Base-by-base conservation (phyloP, 30 jellyfish, hydroid and myxozoan genomes). In the Aurelia aurita complex sp. Pacific region DNA sequence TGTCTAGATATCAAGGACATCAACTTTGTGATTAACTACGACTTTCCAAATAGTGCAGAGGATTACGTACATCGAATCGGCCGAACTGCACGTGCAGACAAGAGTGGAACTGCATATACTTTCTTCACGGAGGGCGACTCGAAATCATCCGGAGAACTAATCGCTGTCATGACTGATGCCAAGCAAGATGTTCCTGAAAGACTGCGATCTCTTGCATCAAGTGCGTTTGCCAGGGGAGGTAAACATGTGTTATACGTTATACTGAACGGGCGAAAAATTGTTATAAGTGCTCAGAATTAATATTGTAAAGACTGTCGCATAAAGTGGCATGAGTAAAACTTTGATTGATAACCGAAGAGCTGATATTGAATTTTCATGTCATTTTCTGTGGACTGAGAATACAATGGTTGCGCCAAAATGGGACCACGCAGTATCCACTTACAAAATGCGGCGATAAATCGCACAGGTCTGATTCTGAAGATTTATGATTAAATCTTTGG, bases 41-140 rank as follows among this genome's bases (percentile, higher is more conserved):
- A 95, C 85, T 95, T 82, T 80, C 99, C 99, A 46, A 95, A 85
- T 64, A 68, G 85, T 35, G 67, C 96, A 1, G 99, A 95, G 73
- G 99, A 95, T 67, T 95, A 95, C 67, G 97, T 95, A 19, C 99
- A 95, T 82, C 96, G 99, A 17, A 95, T 95, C 36, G 99, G 99
- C 15, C 85, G 99, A 35, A 95, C 99, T 11, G 99, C 97, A 2
- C 96, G 99, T 16, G 99, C 99, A 16, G 89, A 87, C 16, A 71
- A 78, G 64, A 85, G 88, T 72, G 99, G 99, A 8, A 90, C 97
- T 2, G 91, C 99, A 19, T 95, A 95, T 95, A 95, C 99, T 32
- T 95, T 95, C 73, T 95, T 95, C 85, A 95, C 99, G 5, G 82
- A 76, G 11, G 97, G 85, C 61, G 89, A 95, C 50, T 71, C 93